These are phyloP conservation scores for Eupithecia exiguata DNA, from an alignment of 2,888 invertebrate species.

Conservation along the genomic window DNA sequence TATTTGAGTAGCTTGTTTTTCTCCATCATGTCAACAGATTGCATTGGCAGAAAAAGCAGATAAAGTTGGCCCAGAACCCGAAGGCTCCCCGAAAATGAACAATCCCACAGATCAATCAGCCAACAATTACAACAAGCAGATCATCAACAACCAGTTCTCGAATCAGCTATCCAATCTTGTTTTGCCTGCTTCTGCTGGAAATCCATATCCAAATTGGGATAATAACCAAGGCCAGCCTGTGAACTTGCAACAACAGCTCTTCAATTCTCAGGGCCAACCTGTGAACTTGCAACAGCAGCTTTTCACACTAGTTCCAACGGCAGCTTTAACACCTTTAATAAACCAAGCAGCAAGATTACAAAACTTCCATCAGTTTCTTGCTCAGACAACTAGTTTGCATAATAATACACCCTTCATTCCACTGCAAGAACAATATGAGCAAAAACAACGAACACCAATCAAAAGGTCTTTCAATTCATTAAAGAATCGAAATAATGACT, in stretches of 20 bases:
- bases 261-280: conserved; percentile 6
- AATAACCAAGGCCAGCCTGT: conserved; percentile 2
- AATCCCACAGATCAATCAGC: background rate
- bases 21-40: conserved; percentile 51
- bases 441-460: background rate
- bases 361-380: conserved; percentile 15
- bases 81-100: conserved; percentile 53
- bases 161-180: conserved; percentile 37
- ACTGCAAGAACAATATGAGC: background rate
- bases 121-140: conserved; percentile 49
- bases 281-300: conserved; percentile 7
- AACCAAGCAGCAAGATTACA: background rate
- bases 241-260: conserved; percentile 14
- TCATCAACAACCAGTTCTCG: conserved; percentile 51
- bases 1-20: background rate
- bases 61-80: conserved; percentile 61
- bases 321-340: conserved; percentile 8
- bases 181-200: conserved; percentile 19
- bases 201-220: conserved; percentile 15
- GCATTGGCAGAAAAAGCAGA: conserved; percentile 39
- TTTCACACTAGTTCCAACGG: conserved; percentile 17
- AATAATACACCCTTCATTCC: background rate
- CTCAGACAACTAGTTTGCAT: conserved; percentile 15
- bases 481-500: background rate
- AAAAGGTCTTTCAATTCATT: background rate